Conservation (phyloP, 2,113 vertebrate species). For the Oncorhynchus kisutch region DNA sequence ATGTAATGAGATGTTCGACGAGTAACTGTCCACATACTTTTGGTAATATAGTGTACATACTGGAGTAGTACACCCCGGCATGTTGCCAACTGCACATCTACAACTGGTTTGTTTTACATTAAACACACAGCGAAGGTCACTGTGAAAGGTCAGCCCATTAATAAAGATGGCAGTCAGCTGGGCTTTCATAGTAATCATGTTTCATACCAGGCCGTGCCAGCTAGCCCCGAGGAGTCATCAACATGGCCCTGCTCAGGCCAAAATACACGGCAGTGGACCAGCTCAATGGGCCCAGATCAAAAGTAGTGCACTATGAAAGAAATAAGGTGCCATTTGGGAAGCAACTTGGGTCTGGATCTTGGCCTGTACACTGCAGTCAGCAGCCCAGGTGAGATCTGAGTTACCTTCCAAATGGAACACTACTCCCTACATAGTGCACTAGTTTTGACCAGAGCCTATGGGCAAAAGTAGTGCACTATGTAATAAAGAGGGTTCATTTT, state of each 20-base stretch:
- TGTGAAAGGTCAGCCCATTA: constrained; percentile 11
- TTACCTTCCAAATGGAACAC: too few relatives aligned
- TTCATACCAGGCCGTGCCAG: constrained; percentile 1
- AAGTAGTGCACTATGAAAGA: too few relatives aligned
- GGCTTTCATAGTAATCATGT: constrained; percentile 13
- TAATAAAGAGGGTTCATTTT: too few relatives aligned
- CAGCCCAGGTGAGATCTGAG: neutral
- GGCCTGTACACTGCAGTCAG: neutral
- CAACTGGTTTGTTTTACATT: constrained; percentile 1
- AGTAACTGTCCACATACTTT: too few relatives aligned
- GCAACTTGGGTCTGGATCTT: neutral
- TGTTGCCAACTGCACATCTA: neutral
- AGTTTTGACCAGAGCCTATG: too few relatives aligned
- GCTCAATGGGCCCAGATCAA: neutral
- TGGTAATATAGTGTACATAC: neutral
- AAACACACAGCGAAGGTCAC: constrained; percentile 8
- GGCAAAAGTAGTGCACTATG: too few relatives aligned
- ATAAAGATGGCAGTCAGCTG: constrained; percentile 12
- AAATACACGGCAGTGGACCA: constrained; percentile 3
- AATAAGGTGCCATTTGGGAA: too few relatives aligned
- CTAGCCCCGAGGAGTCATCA: constrained; percentile 7
- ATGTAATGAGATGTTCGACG: too few relatives aligned
- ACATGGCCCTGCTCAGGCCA: neutral
- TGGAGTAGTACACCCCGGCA: neutral
- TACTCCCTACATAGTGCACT: too few relatives aligned